Base-by-base conservation (phyloP, 92 coral and sea anemone species). In the Diadumene lineata region DNA sequence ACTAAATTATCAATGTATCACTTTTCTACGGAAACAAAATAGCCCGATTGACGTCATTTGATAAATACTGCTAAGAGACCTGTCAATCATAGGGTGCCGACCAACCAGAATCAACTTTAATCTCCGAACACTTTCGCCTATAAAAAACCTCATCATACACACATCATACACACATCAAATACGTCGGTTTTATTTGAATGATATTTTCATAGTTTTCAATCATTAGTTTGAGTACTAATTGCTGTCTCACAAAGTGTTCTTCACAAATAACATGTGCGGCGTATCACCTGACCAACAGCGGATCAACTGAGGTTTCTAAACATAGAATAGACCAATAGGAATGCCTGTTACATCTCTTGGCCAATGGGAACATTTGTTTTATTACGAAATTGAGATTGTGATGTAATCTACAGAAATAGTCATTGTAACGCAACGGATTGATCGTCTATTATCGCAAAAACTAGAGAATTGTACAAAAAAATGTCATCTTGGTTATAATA, bases 1-100 rank as follows among this genome's bases (percentile, higher is more conserved):
- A 22, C 23, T n/a, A 31, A 56, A 26, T 19, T 72, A 60, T 33
- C 2, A 56, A n/a, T 56, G 77, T 72, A 72, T 72, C 77, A 22
- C 55, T 72, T 72, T 38, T 7, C 29, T 29, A 30, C 66, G 66
- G 77, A 72, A 72, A 76, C 28, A 11, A 28, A 43, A 23, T 43
- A n/a, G 32, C 73, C 50, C 81, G 30, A 50, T 74, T 76, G 81
- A 76, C 81, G 81, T 76, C 81, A 76, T 50, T n/a, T 8, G 55
- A 38, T 65, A 76, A 76, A 76, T 70, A 76, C 56, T 33, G 68
- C 68, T 30, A 22, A 62, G 68, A 62, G 26, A 31, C 7, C 26
- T 32, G 62, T 38, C 81, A 76, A 76, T 57, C 66, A 27, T 7
- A 8, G 25, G 13, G 65, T 60, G 38, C 23, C 27, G 16, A 25